Base-by-base conservation (phyloP, 1,140 invertebrate genomes). In the Bathynomus jamesi region DNA sequence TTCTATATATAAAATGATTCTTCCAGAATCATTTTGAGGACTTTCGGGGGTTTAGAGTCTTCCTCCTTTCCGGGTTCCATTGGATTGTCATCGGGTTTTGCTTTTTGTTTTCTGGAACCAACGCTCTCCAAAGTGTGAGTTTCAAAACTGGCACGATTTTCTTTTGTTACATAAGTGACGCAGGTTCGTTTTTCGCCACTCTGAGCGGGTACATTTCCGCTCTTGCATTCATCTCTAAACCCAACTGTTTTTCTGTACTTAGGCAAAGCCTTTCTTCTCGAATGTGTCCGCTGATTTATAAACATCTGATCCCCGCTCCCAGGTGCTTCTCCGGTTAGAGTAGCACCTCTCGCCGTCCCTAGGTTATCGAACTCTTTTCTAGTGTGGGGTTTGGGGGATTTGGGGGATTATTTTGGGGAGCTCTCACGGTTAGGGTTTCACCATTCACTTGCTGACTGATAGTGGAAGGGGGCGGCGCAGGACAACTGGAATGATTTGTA, bases 271-370 rank as follows among this genome's bases (percentile, higher is more conserved):
- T 53, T 21, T 53, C 40, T 21, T 21, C 40, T 53, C 21, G 40
- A 53, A 53, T 53, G 21, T 53, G 40, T 17, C 13, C 40, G 13
- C 21, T 11, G 40, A 53, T 53, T 53, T 53, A 53, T 21, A 53
- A 53, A 53, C 40, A 53, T 53, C 40, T 53, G 40, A 53, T 53
- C 40, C 40, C 40, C 40, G 40, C 40, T 21, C 21, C 40, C 40
- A 53, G 5, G 40, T 53, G 40, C 40, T 53, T 53, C 40, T 53
- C 40, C 40, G 40, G 75, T 76, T 76, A 76, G 69, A 76, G 75
- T 40, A 76, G 72, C 72, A 76, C 75, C 75, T 76, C 75, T 61
- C 75, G 75, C 75, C 75, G 71, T 60, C 75, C 75, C 75, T 76
- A 76, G 69, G 75, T 76, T 62, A 76, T 76, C 28, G 72, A 74